Conservation (phyloP, 1,140 invertebrate species). For the Lysiphlebus fabarum region DNA sequence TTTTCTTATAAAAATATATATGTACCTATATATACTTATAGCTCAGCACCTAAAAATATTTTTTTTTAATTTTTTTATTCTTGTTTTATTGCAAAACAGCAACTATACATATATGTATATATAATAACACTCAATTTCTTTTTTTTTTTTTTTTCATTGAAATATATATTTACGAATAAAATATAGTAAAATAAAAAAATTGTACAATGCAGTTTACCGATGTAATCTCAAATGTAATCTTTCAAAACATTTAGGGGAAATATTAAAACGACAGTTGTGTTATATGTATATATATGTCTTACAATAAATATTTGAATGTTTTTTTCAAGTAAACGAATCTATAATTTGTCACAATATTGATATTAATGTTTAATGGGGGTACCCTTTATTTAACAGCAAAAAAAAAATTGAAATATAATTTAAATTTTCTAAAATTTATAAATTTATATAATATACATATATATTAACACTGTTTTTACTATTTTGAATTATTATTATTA, state of each 20-base stretch:
- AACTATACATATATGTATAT: too few relatives aligned
- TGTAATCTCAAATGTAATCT: constrained; percentile 56
- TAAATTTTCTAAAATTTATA: too few relatives aligned
- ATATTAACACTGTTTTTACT: background rate
- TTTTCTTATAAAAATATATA: too few relatives aligned
- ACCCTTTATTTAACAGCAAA: constrained; percentile 13
- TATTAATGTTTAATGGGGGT: constrained; percentile 39
- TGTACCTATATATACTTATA: too few relatives aligned
- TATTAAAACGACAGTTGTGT: constrained; percentile 53
- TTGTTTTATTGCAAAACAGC: background rate
- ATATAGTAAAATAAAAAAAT: constrained; percentile 25
- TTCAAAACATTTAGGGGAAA: constrained; percentile 53
- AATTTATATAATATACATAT: too few relatives aligned
- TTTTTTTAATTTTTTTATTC: background rate
- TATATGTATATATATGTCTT: too few relatives aligned
- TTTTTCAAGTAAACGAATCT: constrained; percentile 20
- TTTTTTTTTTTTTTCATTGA: background rate
- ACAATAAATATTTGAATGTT: constrained; percentile 5
- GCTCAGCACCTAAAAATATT: too few relatives aligned
- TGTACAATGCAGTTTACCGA: constrained; percentile 44
- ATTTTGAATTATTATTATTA: too few relatives aligned
- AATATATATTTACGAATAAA: background rate
- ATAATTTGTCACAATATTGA: constrained; percentile 48
- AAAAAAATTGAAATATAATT: too few relatives aligned
- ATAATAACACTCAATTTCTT: background rate